Conservation (phyloP, 1,140 invertebrate genomes). For the Cyclargus thomasi region DNA sequence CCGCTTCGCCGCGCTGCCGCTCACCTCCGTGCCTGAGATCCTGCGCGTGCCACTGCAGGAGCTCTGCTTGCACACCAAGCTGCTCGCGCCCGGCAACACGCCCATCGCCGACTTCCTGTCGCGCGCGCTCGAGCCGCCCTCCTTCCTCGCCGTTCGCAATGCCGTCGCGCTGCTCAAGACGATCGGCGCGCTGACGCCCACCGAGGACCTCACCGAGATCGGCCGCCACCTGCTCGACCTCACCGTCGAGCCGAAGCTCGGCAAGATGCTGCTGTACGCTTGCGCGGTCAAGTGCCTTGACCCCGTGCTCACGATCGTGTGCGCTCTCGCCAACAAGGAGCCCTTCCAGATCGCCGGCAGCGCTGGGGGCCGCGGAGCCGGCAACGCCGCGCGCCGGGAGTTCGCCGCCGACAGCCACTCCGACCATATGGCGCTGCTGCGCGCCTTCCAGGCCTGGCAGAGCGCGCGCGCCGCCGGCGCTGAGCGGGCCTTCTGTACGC, state of each 20-base stretch:
- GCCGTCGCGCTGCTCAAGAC: conserved; percentile 87
- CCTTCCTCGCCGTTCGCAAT: conserved; percentile 83
- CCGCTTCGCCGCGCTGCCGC: conserved; percentile 80
- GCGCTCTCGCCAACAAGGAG: conserved; percentile 88
- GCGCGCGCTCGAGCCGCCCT: conserved; percentile 89
- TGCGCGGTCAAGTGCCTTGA: conserved; percentile 95
- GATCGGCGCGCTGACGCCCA: conserved; percentile 88
- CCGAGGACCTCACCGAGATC: conserved; percentile 88
- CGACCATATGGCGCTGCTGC: conserved; percentile 93
- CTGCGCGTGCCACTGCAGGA: conserved; percentile 86
- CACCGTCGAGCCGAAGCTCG: conserved; percentile 92
- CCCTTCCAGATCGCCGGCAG: conserved; percentile 86
- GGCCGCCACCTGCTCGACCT: conserved; percentile 89
- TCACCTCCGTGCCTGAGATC: conserved; percentile 85
- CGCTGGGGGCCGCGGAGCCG: conserved; percentile 79
- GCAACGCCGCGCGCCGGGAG: conserved; percentile 78
- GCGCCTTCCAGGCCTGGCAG: conserved; percentile 90
- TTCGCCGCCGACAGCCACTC: conserved; percentile 87
- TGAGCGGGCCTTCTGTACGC: conserved; percentile 85
- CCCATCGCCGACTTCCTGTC: conserved; percentile 89
- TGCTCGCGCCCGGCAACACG: conserved; percentile 84
- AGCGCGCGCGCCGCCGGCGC: conserved; percentile 80
- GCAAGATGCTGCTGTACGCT: conserved; percentile 93
- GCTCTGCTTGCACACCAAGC: conserved; percentile 93
- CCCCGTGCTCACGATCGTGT: conserved; percentile 94